phyloP scores from a whole-genome alignment of 2,888 invertebrate species.

The Xestia xanthographa region DNA sequence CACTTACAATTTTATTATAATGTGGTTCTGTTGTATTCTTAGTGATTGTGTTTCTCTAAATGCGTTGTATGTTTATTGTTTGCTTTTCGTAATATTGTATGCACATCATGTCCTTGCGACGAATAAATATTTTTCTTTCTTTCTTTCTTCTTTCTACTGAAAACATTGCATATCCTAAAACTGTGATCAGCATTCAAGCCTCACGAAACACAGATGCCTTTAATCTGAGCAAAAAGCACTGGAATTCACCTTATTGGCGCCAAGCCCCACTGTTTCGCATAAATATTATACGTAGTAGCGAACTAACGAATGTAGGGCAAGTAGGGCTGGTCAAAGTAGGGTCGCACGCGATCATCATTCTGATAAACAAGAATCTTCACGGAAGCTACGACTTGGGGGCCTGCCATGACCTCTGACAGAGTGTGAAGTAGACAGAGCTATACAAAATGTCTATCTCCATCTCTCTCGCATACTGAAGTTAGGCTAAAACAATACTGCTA shows the following conservation, averaged over 20 bases:
- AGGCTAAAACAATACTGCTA: not conserved
- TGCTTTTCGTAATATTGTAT: too few species aligned
- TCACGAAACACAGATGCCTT: not conserved
- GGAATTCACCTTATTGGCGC: slow-evolving; percentile 39
- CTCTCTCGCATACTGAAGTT: not conserved
- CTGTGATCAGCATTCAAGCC: not conserved
- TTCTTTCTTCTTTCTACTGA: too few species aligned
- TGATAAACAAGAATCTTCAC: slow-evolving; percentile 57
- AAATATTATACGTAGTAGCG: slow-evolving; percentile 34
- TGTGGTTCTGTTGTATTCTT: too few species aligned
- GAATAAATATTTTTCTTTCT: too few species aligned
- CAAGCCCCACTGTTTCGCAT: slow-evolving; percentile 39
- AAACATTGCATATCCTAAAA: not conserved
- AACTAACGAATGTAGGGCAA: slow-evolving; percentile 57
- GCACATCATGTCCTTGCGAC: too few species aligned
- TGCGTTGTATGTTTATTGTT: too few species aligned
- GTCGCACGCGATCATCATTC: slow-evolving; percentile 60
- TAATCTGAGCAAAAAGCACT: not conserved
- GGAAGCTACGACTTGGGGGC: slow-evolving; percentile 35
- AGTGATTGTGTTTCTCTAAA: too few species aligned
- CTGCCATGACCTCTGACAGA: not conserved
- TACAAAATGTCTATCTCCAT: not conserved
- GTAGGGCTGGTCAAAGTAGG: slow-evolving; percentile 51
- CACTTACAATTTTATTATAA: too few species aligned
- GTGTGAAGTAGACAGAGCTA: not conserved